Evolutionary conservation across 2,888 invertebrate genomes (phyloP), one percentile per base, ranked within the genome.

Genomic region (Eilema caniola): DNA sequence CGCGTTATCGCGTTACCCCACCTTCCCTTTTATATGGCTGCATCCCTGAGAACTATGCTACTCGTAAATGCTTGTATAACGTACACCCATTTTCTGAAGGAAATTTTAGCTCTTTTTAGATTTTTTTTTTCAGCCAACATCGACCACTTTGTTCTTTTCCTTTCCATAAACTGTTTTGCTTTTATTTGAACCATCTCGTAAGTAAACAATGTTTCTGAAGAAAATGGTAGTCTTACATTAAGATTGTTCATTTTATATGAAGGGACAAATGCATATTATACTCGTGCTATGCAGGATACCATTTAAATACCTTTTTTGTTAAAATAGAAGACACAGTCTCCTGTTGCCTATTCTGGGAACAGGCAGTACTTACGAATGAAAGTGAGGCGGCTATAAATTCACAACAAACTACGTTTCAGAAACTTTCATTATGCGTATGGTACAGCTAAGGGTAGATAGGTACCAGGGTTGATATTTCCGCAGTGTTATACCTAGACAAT

Each of bases 1-100:
- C 81, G 83, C 73, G 80, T 88, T 88, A 88, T 88, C 89, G 74
- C 77, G 79, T 88, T 87, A 85, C 85, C 82, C 78, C 72, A 62
- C 76, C 82, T 77, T 79, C 76, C 85, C 83, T 75, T 85, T 86
- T 84, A 80, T 85, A 87, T 80, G 85, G 83, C 87, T 88, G 85
- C 85, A 77, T 77, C 80, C 79, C 76, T 83, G 79, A 82, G 82
- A 85, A 82, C 75, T 78, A 74, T 74, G 70, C 75, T 79, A 66
- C 62, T 72, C 70, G 74, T 73, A 79, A 76, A 80, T 76, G 76
- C 82, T 81, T 77, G 80, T 77, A 78, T 80, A 81, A 76, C 72
- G 78, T 77, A 72, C 73, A 75, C 66, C 70, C 70, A 73, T 81
- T 80, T 72, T 72, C 67, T 77, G 71, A 76, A 78, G 72, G 78